Percentiles rank a stretch among this genome's conserved stretches.
These are phyloP conservation scores for Boloria selene DNA, from an alignment of 2,888 invertebrate species.

Conservation along the genomic window DNA sequence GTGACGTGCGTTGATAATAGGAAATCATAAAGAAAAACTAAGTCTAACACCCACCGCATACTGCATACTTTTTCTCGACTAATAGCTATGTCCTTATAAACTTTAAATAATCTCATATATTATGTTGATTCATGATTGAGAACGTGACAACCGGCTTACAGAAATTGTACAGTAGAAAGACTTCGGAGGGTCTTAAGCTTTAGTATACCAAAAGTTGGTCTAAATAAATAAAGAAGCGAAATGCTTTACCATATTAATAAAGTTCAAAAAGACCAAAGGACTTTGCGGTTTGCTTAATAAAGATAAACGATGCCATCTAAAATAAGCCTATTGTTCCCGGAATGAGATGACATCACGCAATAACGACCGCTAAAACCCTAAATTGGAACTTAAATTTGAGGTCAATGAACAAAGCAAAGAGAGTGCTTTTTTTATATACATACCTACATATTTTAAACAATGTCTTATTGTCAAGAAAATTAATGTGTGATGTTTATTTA, in stretches of 20 bases:
- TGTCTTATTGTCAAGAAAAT: neutral
- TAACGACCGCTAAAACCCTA: slow-evolving; percentile 25
- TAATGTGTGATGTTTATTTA: too few species aligned
- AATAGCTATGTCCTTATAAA: too few species aligned
- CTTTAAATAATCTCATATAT: too few species aligned
- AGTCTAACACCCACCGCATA: too few species aligned
- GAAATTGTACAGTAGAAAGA: neutral
- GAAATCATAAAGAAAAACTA: too few species aligned
- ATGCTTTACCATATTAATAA: slow-evolving; percentile 19
- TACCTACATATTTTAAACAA: neutral
- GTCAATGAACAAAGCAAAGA: slow-evolving; percentile 10
- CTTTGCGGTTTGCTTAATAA: slow-evolving; percentile 28
- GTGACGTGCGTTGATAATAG: too few species aligned
- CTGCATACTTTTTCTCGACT: too few species aligned
- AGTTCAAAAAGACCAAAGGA: slow-evolving; percentile 25
- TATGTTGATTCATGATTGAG: too few species aligned
- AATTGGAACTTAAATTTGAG: slow-evolving; percentile 30
- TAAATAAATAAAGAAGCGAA: slow-evolving; percentile 3
- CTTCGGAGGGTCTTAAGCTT: neutral
- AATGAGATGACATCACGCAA: slow-evolving; percentile 36
- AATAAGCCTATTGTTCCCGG: slow-evolving; percentile 30
- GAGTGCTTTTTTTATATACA: neutral
- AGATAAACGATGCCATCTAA: slow-evolving; percentile 30
- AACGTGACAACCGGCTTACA: too few species aligned
- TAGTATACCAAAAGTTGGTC: neutral